Base-by-base conservation (phyloP, 64 coral and sea anemone genomes). In the Pocillopora damicornis region DNA sequence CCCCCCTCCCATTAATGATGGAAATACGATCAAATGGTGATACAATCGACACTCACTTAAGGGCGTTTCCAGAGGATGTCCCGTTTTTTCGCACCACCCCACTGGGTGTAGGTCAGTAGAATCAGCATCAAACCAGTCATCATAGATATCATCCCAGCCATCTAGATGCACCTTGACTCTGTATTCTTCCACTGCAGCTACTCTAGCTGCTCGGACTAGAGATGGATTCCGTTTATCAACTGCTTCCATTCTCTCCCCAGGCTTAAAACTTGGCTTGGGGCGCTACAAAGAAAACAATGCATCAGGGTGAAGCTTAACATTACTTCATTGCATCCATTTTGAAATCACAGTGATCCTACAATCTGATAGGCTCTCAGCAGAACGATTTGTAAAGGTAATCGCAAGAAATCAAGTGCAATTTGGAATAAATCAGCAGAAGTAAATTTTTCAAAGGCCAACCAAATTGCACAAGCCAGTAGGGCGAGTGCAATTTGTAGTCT, bases 81-180 rank as follows among this genome's bases (percentile, higher is more conserved):
- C 92, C 4, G 93, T 99, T 76, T 99, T 99, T 68, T 99, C 97
- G 56, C 90, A 92, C 93, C 89, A 99, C n/a, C 88, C 90, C 18
- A 92, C 88, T 0, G 97, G 97, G 85, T 99, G 97, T 30, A 99
- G 68, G 68, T 99, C 97, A 16, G 61, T 91, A 13, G 93, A 95
- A 51, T 99, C 97, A 76, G 93, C 93, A 78, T 99, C 97, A 71
- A 92, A 99, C 97, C 97, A 99, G 58, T 99, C 97, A 76, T 99
- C 97, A 65, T 99, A 99, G 20, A 99, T 95, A 30, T 95, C 88
- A 86, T 99, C 97, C 97, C 97, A 99, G 62, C 97, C 97, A 37
- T 99, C 97, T 88, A 91, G 95, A 74, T 92, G 93, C 10, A 99
- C 36, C 88, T 91, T 92, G 15, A 99, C 73, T 86, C 90, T 89